Evolutionary conservation across 2,797 vertebrate genomes (phyloP).

Genomic region (Columba guinea): DNA sequence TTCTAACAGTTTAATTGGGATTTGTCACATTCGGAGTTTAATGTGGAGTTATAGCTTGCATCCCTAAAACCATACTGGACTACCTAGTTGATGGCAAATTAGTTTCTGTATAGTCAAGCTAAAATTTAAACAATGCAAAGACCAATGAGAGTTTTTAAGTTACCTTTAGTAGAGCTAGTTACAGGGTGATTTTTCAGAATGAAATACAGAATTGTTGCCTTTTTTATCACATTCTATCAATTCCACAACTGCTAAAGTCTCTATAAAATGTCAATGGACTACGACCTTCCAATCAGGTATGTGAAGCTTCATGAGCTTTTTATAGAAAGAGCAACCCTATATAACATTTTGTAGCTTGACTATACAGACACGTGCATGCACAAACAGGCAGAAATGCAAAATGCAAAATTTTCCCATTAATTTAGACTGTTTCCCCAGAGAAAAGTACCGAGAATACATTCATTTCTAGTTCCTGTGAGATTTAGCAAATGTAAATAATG

Average conservation of each 20-base stretch:
- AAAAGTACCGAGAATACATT: neutral
- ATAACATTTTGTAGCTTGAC: neutral
- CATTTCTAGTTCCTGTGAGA: neutral
- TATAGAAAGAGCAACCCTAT: neutral
- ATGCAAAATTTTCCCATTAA: neutral
- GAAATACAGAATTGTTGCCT: neutral
- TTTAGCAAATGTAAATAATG: slow-evolving; percentile 43
- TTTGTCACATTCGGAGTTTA: neutral
- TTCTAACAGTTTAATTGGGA: neutral
- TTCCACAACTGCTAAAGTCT: neutral
- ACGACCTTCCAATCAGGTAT: neutral
- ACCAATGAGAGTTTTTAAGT: neutral
- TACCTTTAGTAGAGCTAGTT: neutral
- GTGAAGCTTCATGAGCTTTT: neutral
- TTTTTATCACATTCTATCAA: neutral
- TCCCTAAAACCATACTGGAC: neutral
- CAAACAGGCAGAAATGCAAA: neutral
- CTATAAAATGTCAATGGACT: neutral
- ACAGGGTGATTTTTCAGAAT: neutral
- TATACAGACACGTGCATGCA: neutral
- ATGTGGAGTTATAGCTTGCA: neutral
- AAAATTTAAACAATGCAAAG: neutral
- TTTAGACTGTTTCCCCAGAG: slow-evolving; percentile 8
- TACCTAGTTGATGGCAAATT: neutral
- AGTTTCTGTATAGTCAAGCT: neutral